Conservation (phyloP, 2,113 vertebrate genomes). For the Gymnarchus niloticus region DNA sequence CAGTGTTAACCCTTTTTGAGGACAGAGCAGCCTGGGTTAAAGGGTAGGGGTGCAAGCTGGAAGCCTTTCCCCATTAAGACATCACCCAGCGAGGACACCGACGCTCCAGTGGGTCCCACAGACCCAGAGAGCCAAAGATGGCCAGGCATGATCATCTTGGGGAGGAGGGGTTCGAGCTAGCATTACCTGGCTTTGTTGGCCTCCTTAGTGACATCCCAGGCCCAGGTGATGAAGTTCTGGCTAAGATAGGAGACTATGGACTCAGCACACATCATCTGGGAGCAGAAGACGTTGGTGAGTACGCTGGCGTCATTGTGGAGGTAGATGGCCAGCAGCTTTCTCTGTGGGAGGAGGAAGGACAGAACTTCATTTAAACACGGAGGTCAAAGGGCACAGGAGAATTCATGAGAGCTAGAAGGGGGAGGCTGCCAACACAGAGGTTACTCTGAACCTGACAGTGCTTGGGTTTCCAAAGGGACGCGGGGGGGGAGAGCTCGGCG, state of each 20-base stretch:
- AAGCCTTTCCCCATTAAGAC: slow-evolving; percentile 50
- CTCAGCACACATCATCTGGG: slow-evolving; percentile 98
- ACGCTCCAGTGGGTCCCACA: neutral
- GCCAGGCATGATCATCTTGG: neutral
- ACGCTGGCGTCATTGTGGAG: slow-evolving; percentile 99
- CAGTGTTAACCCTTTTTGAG: slow-evolving; percentile 36
- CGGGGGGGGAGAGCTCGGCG: neutral
- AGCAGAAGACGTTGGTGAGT: slow-evolving; percentile 97
- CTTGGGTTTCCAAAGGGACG: neutral
- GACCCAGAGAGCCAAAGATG: neutral
- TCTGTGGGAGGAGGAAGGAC: slow-evolving; percentile 61
- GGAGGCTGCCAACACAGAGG: neutral
- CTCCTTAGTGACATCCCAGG: slow-evolving; percentile 97
- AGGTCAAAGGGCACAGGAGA: neutral
- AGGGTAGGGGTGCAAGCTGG: slow-evolving; percentile 42
- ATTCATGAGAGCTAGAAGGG: neutral
- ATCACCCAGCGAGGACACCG: slow-evolving; percentile 27
- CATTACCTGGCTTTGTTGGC: slow-evolving; percentile 92
- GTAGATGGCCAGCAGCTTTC: slow-evolving; percentile 99
- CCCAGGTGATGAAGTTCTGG: slow-evolving; percentile 99
- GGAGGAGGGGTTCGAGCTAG: neutral
- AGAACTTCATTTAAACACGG: slow-evolving; percentile 12
- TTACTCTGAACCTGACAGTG: slow-evolving; percentile 6
- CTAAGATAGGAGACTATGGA: slow-evolving; percentile 97
- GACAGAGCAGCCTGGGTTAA: slow-evolving; percentile 26